Conservation (phyloP, 2,113 vertebrate genomes). For the Scalopus aquaticus region DNA sequence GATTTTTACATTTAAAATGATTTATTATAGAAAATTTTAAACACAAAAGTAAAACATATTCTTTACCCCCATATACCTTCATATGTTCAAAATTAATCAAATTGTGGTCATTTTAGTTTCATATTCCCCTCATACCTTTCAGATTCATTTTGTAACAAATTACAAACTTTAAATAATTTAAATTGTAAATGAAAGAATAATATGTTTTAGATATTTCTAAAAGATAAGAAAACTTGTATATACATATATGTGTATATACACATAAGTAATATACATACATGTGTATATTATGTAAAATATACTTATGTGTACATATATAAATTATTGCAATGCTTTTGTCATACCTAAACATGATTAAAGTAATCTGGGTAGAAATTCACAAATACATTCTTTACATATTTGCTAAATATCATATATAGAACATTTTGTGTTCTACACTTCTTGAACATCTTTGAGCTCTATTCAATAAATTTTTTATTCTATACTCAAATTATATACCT, state of each 20-base stretch:
- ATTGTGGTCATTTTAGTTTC: background rate
- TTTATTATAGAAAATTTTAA: constrained; percentile 24
- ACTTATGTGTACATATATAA: background rate
- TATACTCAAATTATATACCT: background rate
- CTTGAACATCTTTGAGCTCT: background rate
- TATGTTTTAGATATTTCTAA: background rate
- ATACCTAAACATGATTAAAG: constrained; percentile 33
- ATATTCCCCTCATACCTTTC: background rate
- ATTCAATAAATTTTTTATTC: background rate
- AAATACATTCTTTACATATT: background rate
- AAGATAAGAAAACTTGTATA: background rate
- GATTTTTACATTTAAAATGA: background rate
- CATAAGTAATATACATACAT: background rate
- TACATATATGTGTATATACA: no score
- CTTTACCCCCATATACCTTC: background rate
- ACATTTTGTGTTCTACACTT: background rate
- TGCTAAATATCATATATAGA: background rate
- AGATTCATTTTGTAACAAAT: constrained; percentile 27
- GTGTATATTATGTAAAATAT: no score
- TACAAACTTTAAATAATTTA: background rate
- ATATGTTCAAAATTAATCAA: background rate
- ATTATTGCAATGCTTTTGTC: background rate
- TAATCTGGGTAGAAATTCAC: constrained; percentile 1
- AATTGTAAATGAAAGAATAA: background rate
- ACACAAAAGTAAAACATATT: background rate